Conservation (phyloP, 1,140 invertebrate genomes). For the Meloidogyne exigua region DNA sequence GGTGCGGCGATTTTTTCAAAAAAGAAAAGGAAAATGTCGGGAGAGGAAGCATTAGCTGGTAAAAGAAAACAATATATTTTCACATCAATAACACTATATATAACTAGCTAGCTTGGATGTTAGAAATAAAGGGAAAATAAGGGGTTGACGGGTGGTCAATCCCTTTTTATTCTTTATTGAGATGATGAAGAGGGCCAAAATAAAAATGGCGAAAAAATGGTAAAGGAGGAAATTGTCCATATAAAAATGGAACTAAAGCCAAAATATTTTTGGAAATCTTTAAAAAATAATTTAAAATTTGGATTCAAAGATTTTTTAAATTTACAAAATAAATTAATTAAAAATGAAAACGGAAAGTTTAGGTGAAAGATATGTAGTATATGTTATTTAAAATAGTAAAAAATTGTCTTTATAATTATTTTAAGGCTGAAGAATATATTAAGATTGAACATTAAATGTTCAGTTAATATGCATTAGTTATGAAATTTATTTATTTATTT, state of each 20-base stretch:
- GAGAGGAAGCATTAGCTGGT: neutral
- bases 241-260: neutral
- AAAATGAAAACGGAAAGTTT: too few species aligned
- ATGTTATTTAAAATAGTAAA: too few species aligned
- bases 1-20: neutral
- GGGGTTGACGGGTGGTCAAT: neutral
- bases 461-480: too few species aligned
- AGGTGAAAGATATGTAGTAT: too few species aligned
- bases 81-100: slow-evolving; percentile 1
- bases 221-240: neutral
- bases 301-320: too few species aligned
- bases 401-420: too few species aligned
- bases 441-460: too few species aligned
- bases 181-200: neutral
- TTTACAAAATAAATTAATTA: too few species aligned
- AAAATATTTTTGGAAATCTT: neutral
- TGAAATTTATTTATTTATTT: too few species aligned
- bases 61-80: slow-evolving; percentile 2
- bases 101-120: neutral
- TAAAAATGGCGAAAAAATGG: neutral
- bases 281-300: too few species aligned
- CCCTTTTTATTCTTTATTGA: neutral
- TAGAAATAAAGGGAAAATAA: neutral
- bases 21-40: neutral
- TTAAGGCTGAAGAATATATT: too few species aligned